Conservation (phyloP, 2,797 vertebrate species). For the Sebastes minor region DNA sequence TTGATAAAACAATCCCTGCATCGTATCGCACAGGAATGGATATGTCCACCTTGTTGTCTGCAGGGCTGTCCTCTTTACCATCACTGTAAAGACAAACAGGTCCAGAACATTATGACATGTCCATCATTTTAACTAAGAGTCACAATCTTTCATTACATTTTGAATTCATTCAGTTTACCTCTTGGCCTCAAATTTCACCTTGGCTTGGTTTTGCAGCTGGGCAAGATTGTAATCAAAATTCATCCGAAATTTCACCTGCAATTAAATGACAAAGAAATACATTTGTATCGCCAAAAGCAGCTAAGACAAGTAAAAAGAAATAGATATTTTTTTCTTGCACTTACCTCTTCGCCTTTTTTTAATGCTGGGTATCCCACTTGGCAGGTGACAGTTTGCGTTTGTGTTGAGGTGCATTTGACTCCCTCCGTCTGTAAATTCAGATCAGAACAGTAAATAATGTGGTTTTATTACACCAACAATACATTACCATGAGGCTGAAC, state of each 20-base stretch:
- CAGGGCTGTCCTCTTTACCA: slow-evolving; percentile 80
- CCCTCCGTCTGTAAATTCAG: slow-evolving; percentile 82
- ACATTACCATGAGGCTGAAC: neutral
- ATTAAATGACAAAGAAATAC: slow-evolving; percentile 8
- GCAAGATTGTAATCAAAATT: slow-evolving; percentile 90
- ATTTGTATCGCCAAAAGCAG: too few relatives aligned
- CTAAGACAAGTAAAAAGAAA: too few relatives aligned
- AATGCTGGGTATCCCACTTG: slow-evolving; percentile 89
- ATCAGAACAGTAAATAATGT: neutral
- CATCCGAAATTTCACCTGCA: slow-evolving; percentile 86
- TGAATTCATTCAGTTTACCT: slow-evolving; percentile 77
- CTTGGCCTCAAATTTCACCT: slow-evolving; percentile 81
- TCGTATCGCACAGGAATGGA: slow-evolving; percentile 86
- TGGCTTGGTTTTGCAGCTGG: slow-evolving; percentile 80
- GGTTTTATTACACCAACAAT: neutral
- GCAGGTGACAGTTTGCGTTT: slow-evolving; percentile 81
- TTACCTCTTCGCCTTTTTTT: slow-evolving; percentile 82
- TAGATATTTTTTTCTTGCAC: neutral
- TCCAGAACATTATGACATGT: neutral
- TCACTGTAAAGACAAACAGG: slow-evolving; percentile 79
- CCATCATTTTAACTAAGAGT: neutral
- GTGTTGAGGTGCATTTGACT: slow-evolving; percentile 84
- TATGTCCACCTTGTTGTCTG: slow-evolving; percentile 82
- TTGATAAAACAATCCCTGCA: slow-evolving; percentile 87
- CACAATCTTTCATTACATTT: neutral